phyloP scores from a whole-genome alignment of 2,888 invertebrate species.

The Meiosimyza platycephala region DNA sequence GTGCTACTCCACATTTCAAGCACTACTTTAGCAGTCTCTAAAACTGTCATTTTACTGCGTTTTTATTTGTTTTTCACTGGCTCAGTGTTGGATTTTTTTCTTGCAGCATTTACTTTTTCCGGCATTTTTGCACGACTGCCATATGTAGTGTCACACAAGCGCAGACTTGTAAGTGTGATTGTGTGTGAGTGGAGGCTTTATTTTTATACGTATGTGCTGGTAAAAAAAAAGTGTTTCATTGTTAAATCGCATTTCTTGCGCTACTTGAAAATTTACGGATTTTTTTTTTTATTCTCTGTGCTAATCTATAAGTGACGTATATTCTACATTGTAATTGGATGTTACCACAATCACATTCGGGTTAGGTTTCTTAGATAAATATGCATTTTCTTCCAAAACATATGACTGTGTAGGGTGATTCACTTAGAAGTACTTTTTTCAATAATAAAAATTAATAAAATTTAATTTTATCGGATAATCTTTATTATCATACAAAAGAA shows the following conservation, averaged over 20 bases:
- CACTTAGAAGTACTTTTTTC: too few relatives aligned
- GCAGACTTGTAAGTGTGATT: background rate
- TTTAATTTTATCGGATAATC: too few relatives aligned
- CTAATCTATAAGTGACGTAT: background rate
- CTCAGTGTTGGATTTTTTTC: background rate
- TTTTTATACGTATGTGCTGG: constrained; percentile 7
- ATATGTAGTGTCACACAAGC: constrained; percentile 19
- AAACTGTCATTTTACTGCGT: constrained; percentile 30
- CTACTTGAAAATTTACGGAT: constrained; percentile 7
- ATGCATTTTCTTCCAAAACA: too few relatives aligned
- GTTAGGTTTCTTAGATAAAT: too few relatives aligned
- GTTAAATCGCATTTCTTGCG: constrained; percentile 33
- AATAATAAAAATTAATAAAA: too few relatives aligned
- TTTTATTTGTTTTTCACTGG: background rate
- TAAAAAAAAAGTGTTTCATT: constrained; percentile 6
- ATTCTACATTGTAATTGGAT: background rate
- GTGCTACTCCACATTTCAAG: constrained; percentile 21
- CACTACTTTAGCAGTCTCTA: constrained; percentile 30
- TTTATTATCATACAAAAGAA: too few relatives aligned
- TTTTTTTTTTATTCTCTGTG: background rate
- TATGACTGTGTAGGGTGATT: too few relatives aligned
- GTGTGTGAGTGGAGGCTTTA: background rate
- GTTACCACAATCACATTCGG: too few relatives aligned
- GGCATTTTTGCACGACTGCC: constrained; percentile 16
- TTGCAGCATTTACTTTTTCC: constrained; percentile 12